Evolutionary conservation across 2,888 invertebrate species (phyloP), one percentile per base, ranked within the genome.

Genomic region (Polyploca ridens): DNA sequence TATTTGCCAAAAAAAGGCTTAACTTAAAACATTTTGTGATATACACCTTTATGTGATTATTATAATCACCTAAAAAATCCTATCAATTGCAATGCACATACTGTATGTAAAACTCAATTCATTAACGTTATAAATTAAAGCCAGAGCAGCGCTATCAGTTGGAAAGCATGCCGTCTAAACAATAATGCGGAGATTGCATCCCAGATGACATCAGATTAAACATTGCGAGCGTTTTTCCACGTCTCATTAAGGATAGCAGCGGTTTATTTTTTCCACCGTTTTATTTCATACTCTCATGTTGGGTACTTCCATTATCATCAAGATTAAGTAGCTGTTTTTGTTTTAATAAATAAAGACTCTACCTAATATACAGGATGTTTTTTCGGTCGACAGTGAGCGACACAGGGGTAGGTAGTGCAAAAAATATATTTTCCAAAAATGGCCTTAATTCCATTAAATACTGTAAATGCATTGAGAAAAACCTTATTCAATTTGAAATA

Each of bases 121-220:
- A 79, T 77, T 80, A 76, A 72, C 72, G 72, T 70, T 54, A 54
- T 73, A 75, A 76, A 77, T 73, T 71, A 77, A 73, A 72, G 62
- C 65, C 63, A 69, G 69, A 65, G 72, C 67, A 65, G 44, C 66
- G 65, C 67, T 65, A 73, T 71, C 70, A 69, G 68, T 72, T 70
- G 72, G 68, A 54, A 69, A 73, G 74, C 78, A 77, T 66, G 68
- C 77, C 81, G 79, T 85, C 81, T 85, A 89, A 89, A 90, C 88
- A 90, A 87, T 83, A 78, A 77, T 75, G 76, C 79, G 79, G 85
- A 84, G 85, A 90, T 90, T 89, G 88, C 83, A 82, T 82, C 81
- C 84, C 75, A 76, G 87, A 87, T 89, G 89, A 90, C 90, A 90
- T 89, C 90, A 90, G 83, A 85, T 88, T 87, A 88, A 90, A 89